phyloP scores from a whole-genome alignment of 2,888 invertebrate species.

The Allophyes oxyacanthae region DNA sequence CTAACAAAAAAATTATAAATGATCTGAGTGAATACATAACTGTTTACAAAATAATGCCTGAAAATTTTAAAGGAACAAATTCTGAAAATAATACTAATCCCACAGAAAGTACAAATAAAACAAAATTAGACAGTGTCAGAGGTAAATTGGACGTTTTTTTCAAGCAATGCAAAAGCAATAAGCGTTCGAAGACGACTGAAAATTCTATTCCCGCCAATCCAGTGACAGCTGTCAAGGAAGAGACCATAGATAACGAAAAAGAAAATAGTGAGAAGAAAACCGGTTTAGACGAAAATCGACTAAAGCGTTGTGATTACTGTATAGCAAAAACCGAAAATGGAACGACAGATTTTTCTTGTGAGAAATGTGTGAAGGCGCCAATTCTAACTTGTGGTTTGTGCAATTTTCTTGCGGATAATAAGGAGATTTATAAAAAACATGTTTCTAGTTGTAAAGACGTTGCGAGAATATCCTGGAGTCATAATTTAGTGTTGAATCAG shows the following conservation, averaged over 20 bases:
- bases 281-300: conserved; percentile 33
- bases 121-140: conserved; percentile 25
- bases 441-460: conserved; percentile 42
- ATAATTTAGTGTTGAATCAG: conserved; percentile 44
- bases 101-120: conserved; percentile 10
- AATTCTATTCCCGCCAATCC: conserved; percentile 12
- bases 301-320: conserved; percentile 40
- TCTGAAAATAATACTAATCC: conserved; percentile 1
- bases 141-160: conserved; percentile 57
- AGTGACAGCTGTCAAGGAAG: conserved; percentile 35
- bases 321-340: conserved; percentile 31
- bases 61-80: conserved; percentile 9
- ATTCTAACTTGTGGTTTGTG: conserved; percentile 42
- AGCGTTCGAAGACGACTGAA: conserved; percentile 36
- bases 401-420: conserved; percentile 28
- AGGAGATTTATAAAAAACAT: conserved; percentile 42
- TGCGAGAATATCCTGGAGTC: conserved; percentile 42
- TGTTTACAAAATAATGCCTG: conserved; percentile 61
- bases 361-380: conserved; percentile 37
- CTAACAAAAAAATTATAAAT: conserved; percentile 26
- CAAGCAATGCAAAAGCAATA: conserved; percentile 60
- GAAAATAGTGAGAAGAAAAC: conserved; percentile 15
- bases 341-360: conserved; percentile 27
- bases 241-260: conserved; percentile 27
- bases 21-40: conserved; percentile 57